phyloP scores from a whole-genome alignment of 2,888 invertebrate genomes.

The Brenthis hecate region DNA sequence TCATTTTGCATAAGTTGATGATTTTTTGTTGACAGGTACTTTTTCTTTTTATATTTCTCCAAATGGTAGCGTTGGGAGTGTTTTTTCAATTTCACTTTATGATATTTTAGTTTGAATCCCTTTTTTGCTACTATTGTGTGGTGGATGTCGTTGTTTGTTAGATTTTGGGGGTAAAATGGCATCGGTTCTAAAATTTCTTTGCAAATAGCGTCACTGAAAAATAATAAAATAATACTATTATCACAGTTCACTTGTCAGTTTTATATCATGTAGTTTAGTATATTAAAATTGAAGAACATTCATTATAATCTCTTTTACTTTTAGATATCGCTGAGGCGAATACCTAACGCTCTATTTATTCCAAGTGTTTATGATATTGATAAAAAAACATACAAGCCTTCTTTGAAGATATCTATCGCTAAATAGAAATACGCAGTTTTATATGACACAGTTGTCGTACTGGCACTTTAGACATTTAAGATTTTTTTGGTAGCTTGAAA shows the following conservation, averaged over 20 bases:
- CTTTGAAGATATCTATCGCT: too few relatives aligned
- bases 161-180: conserved; percentile 57
- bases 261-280: neutral
- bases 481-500: too few relatives aligned
- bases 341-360: too few relatives aligned
- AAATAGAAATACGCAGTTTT: too few relatives aligned
- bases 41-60: conserved; percentile 64
- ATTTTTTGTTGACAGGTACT: conserved; percentile 61
- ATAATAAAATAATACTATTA: neutral
- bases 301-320: too few relatives aligned
- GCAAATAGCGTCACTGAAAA: conserved; percentile 51
- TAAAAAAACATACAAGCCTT: too few relatives aligned
- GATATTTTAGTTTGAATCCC: conserved; percentile 64
- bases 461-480: too few relatives aligned
- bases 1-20: conserved; percentile 50
- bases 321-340: too few relatives aligned
- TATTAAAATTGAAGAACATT: neutral
- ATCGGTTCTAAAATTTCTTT: conserved; percentile 58
- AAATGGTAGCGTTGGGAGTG: conserved; percentile 50
- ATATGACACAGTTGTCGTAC: too few relatives aligned
- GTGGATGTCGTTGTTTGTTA: conserved; percentile 60
- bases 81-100: conserved; percentile 62
- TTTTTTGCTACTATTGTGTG: conserved; percentile 71
- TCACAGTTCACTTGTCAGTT: neutral
- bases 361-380: too few relatives aligned